A percentile compares a stretch with the other conserved stretches of the same genome.
phyloP scores from a whole-genome alignment of 2,113 vertebrate genomes.

The Phylloscopus trochiloides region DNA sequence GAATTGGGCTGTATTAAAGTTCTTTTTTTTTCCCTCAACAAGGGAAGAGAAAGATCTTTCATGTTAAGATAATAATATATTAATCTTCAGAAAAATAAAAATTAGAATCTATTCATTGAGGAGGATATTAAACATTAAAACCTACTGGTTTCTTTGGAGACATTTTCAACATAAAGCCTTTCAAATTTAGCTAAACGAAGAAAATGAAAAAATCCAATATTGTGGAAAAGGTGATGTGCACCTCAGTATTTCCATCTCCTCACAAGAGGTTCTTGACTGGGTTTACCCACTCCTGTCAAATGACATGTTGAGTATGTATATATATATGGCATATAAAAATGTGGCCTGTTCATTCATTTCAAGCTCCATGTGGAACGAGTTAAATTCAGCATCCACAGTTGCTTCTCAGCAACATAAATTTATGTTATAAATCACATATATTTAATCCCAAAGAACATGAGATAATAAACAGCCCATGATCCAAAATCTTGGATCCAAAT shows the following conservation, averaged over 20 bases:
- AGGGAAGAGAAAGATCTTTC: conserved; percentile 59
- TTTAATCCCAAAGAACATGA: conserved; percentile 22
- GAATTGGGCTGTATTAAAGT: conserved; percentile 61
- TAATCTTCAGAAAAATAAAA: conserved; percentile 67
- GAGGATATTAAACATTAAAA: conserved; percentile 63
- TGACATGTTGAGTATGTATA: not conserved
- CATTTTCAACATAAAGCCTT: conserved; percentile 23
- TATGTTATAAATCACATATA: not conserved
- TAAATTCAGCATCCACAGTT: not conserved
- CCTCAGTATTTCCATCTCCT: not conserved
- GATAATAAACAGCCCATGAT: not conserved
- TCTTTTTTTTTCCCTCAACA: not conserved
- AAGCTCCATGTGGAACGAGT: not conserved
- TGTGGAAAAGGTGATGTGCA: not conserved
- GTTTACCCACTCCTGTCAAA: conserved; percentile 20
- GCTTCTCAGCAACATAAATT: not conserved
- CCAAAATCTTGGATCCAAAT: not conserved
- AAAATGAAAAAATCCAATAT: conserved; percentile 4
- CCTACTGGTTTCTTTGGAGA: conserved; percentile 39
- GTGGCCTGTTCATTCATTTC: conserved; percentile 46
- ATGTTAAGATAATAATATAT: conserved; percentile 59
- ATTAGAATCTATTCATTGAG: conserved; percentile 52
- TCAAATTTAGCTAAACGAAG: not conserved
- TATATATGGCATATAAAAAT: conserved; percentile 28
- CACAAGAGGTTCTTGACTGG: not conserved